phyloP scores from a whole-genome alignment of 2,888 invertebrate species.

The Metallyticus violacea region DNA sequence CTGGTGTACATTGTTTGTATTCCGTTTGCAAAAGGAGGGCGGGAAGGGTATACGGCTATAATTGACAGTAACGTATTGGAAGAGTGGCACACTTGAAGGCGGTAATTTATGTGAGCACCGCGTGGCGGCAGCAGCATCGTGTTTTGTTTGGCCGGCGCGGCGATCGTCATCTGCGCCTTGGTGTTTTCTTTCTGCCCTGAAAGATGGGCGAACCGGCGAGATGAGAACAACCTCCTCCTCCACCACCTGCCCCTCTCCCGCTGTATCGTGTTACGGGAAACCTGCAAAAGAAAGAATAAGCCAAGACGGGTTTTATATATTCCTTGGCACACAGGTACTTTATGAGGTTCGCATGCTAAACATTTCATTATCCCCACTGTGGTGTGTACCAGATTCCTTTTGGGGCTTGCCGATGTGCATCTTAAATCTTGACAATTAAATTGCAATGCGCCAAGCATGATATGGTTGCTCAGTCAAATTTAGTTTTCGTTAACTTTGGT shows the following conservation, averaged over 20 bases:
- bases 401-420: too few species aligned
- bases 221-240: not conserved
- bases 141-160: not conserved
- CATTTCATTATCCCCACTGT: not conserved
- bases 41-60: not conserved
- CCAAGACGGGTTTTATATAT: not conserved
- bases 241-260: not conserved
- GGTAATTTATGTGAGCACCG: slow-evolving; percentile 10
- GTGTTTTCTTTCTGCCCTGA: too few species aligned
- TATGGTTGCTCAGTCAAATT: too few species aligned
- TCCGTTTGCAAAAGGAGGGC: not conserved
- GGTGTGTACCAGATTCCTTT: too few species aligned
- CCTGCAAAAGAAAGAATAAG: not conserved
- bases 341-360: not conserved
- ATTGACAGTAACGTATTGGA: slow-evolving; percentile 2
- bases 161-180: not conserved
- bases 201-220: too few species aligned
- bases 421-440: too few species aligned
- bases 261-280: not conserved
- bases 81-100: not conserved
- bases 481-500: too few species aligned
- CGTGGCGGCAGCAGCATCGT: slow-evolving; percentile 1
- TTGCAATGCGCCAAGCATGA: too few species aligned
- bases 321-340: not conserved
- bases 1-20: not conserved